Evolutionary conservation across 2,888 invertebrate species (phyloP).

Genomic region (Hypomecis atomaria): DNA sequence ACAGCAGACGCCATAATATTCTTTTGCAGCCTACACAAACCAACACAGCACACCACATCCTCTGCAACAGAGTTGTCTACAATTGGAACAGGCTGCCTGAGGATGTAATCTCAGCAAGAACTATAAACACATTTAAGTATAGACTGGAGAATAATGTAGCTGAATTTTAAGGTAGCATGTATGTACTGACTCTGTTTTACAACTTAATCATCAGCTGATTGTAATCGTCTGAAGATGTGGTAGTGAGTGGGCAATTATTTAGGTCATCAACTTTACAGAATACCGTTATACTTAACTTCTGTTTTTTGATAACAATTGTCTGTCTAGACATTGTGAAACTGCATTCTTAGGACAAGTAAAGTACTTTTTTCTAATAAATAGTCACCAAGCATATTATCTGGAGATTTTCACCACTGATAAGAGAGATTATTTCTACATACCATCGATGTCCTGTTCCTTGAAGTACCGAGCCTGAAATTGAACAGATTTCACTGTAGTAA

Average conservation of each 20-base stretch:
- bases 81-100: too few species aligned
- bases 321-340: neutral
- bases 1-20: too few species aligned
- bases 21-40: too few species aligned
- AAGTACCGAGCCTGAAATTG: slow-evolving; percentile 94
- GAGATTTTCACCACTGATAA: neutral
- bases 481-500: neutral
- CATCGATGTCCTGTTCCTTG: slow-evolving; percentile 97
- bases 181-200: too few species aligned
- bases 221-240: neutral
- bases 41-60: too few species aligned
- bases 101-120: too few species aligned
- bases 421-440: slow-evolving; percentile 79
- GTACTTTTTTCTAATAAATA: neutral
- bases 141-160: too few species aligned
- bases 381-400: neutral
- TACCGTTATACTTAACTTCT: neutral
- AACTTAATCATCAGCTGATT: too few species aligned
- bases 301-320: neutral
- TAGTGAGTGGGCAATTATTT: neutral
- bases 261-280: neutral
- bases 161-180: too few species aligned
- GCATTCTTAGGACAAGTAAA: neutral
- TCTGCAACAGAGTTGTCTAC: too few species aligned
- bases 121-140: too few species aligned